Evolutionary conservation across 2,797 vertebrate species (phyloP).

Genomic region (Gorsachius magnificus): DNA sequence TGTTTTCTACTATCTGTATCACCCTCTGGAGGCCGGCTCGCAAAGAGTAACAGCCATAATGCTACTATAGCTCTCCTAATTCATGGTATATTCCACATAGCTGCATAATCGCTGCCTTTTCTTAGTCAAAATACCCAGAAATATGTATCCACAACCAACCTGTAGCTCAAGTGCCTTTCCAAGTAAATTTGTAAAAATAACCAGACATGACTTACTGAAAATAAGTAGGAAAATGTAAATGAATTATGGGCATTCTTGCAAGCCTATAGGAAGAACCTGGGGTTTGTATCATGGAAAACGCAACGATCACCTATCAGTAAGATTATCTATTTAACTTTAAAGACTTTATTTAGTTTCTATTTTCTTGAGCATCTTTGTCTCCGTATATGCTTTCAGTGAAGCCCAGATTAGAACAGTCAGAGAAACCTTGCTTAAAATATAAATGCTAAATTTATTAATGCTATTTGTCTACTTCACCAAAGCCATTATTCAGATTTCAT

Average conservation of each 20-base stretch:
- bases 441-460: not conserved
- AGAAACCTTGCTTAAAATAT: not conserved
- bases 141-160: not conserved
- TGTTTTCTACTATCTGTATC: not conserved
- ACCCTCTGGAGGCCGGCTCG: not conserved
- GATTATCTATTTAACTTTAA: not conserved
- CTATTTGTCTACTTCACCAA: not conserved
- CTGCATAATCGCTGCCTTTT: not conserved
- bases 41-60: not conserved
- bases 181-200: not conserved
- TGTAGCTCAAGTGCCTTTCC: not conserved
- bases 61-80: not conserved
- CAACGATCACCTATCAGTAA: not conserved
- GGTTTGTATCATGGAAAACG: not conserved
- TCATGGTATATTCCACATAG: not conserved
- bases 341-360: not conserved
- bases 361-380: not conserved
- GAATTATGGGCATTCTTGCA: not conserved
- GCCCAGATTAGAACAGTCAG: not conserved
- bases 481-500: not conserved
- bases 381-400: not conserved
- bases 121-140: not conserved
- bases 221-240: not conserved
- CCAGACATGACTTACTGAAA: not conserved
- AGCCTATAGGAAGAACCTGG: not conserved